These are phyloP conservation scores for Choloepus hoffmanni DNA, from an alignment of 2,113 vertebrate species.

Conservation along the genomic window DNA sequence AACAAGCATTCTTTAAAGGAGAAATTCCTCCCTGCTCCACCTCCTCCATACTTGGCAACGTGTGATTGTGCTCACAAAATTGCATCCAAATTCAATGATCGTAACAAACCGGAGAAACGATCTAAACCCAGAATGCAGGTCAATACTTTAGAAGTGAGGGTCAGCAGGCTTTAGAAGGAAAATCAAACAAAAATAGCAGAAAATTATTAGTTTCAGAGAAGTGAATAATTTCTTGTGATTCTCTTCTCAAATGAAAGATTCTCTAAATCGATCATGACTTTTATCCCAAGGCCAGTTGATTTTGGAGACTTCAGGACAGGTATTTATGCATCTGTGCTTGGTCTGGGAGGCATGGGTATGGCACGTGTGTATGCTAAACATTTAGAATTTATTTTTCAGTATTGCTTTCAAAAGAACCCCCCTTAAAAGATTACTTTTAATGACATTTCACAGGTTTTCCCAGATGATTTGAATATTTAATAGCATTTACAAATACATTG, in stretches of 20 bases:
- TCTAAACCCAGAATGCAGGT: slow-evolving; percentile 1
- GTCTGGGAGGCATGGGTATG: not conserved
- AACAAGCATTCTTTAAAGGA: not conserved
- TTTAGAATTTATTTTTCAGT: slow-evolving; percentile 60
- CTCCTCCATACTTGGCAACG: not conserved
- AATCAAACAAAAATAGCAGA: slow-evolving; percentile 72
- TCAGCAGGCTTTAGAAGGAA: slow-evolving; percentile 55
- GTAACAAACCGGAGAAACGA: slow-evolving; percentile 34
- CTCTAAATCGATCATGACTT: slow-evolving; percentile 46
- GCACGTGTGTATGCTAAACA: not conserved
- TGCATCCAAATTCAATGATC: not conserved
- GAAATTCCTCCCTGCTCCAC: not conserved
- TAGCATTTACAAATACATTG: slow-evolving; percentile 66
- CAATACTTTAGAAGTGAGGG: not conserved
- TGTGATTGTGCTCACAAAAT: not conserved
- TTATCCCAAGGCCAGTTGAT: slow-evolving; percentile 53
- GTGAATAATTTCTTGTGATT: slow-evolving; percentile 72
- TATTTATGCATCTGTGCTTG: not conserved
- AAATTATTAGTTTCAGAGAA: slow-evolving; percentile 70
- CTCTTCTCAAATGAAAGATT: slow-evolving; percentile 64
- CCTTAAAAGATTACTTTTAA: slow-evolving; percentile 60
- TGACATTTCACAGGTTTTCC: slow-evolving; percentile 61
- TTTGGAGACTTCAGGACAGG: slow-evolving; percentile 38
- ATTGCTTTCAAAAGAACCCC: slow-evolving; percentile 66
- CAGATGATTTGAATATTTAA: slow-evolving; percentile 73